Base-by-base conservation (phyloP, 2,888 invertebrate genomes). In the Hypselothyrea guttata region DNA sequence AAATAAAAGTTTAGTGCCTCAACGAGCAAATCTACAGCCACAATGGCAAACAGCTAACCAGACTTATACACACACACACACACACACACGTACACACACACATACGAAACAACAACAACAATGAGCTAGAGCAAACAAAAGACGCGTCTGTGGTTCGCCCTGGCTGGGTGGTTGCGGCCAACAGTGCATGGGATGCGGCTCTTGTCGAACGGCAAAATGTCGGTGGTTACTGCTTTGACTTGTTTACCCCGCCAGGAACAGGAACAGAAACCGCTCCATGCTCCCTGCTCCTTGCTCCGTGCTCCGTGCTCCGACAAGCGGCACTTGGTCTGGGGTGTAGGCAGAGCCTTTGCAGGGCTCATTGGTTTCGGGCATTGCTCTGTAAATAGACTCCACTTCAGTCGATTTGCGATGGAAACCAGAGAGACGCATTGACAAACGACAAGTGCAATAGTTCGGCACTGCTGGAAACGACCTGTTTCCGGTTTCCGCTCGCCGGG, bases 1-100 rank as follows among this genome's bases (percentile, higher is more conserved):
- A 78, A 78, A 78, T 78, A 78, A 78, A 78, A 78, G 78, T 86
- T 86, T 78, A 86, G 86, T 78, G 71, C 84, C 83, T 83, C 71
- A 55, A 42, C 83, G 85, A 75, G 71, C 68, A 85, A 86, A 86
- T 84, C 78, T 69, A 82, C 54, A 75, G 75, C 73, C 69, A 72
- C 77, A 79, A 75, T 71, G 56, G 49, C 81, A 85, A 67, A 71
- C 85, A 78, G 61, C 42, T 62, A 78, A 71, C 65, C 75, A 70
- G 71, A 69, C 63, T 52, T 30, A 45, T 42, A 54, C 63, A 57
- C 52, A 47, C 35, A 40, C 46, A 33, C 49, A 40, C 31, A 40
- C 64, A 48, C 27, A 55, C 37, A 40, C 46, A 53, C 7, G 12
- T 16, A 18, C 18, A 11, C 11, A 48, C 46, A 53, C 7, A 33